phyloP scores from a whole-genome alignment of 1,140 invertebrate species.

The Mesaphorura yosii region DNA sequence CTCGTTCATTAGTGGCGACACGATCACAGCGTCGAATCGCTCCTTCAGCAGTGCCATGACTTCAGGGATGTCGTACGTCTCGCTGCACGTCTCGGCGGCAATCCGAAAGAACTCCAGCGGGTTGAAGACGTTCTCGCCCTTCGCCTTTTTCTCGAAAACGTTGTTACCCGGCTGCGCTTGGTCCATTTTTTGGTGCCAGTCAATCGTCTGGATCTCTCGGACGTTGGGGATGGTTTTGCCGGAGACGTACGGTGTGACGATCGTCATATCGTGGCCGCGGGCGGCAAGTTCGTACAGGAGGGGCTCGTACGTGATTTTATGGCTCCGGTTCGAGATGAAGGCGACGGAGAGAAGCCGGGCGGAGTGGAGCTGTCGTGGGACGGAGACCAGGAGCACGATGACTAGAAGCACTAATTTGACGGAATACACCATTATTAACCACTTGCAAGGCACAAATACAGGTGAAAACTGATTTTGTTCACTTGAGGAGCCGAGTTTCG shows the following conservation, averaged over 20 bases:
- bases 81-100: conserved; percentile 31
- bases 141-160: neutral
- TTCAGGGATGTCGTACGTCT: conserved; percentile 13
- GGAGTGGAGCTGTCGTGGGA: neutral
- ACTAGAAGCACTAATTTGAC: too few relatives aligned
- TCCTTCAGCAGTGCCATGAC: conserved; percentile 17
- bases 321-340: neutral
- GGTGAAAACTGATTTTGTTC: too few relatives aligned
- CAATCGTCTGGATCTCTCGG: neutral
- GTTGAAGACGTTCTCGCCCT: neutral
- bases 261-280: conserved; percentile 40
- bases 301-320: conserved; percentile 34
- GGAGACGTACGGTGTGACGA: neutral
- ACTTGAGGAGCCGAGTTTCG: too few relatives aligned
- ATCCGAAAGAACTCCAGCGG: neutral
- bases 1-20: conserved; percentile 10
- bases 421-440: too few relatives aligned
- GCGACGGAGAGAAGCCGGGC: neutral
- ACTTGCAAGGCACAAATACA: too few relatives aligned
- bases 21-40: conserved; percentile 9
- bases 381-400: neutral
- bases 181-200: too few relatives aligned
- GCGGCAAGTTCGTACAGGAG: conserved; percentile 38
- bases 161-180: neutral
- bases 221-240: neutral